Percentiles rank a stretch among this genome's conserved stretches.
Evolutionary conservation across 2,888 invertebrate genomes (phyloP).

Genomic region (Tridacna gigas): DNA sequence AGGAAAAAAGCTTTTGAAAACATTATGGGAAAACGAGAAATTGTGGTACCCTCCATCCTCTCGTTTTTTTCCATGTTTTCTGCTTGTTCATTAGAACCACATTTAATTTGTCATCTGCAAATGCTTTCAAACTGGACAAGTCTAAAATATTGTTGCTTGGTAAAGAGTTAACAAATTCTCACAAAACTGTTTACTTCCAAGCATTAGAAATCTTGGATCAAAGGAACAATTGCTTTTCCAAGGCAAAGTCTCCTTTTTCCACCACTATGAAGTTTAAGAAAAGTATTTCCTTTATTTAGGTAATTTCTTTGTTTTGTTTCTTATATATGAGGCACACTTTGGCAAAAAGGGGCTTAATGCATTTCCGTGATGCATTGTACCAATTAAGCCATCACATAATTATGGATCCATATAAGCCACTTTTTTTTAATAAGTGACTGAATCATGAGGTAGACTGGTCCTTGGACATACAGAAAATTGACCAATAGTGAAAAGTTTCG

Average conservation of each 20-base stretch:
- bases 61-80: neutral
- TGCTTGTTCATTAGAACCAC: neutral
- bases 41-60: neutral
- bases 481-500: too few relatives aligned
- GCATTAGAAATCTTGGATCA: neutral
- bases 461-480: too few relatives aligned
- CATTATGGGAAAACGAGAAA: neutral
- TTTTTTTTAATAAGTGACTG: too few relatives aligned
- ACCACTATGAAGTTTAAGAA: neutral
- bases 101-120: too few relatives aligned
- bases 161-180: neutral
- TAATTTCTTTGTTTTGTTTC: neutral
- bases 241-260: neutral
- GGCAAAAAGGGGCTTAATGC: too few relatives aligned
- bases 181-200: neutral
- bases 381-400: too few relatives aligned
- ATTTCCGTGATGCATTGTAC: too few relatives aligned
- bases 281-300: neutral
- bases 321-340: neutral
- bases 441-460: too few relatives aligned
- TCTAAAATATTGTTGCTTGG: neutral
- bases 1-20: neutral
- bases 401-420: too few relatives aligned
- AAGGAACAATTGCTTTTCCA: neutral
- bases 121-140: too few relatives aligned